These are phyloP conservation scores for Helicoverpa assulta DNA, from an alignment of 2,888 invertebrate genomes.

Conservation along the genomic window DNA sequence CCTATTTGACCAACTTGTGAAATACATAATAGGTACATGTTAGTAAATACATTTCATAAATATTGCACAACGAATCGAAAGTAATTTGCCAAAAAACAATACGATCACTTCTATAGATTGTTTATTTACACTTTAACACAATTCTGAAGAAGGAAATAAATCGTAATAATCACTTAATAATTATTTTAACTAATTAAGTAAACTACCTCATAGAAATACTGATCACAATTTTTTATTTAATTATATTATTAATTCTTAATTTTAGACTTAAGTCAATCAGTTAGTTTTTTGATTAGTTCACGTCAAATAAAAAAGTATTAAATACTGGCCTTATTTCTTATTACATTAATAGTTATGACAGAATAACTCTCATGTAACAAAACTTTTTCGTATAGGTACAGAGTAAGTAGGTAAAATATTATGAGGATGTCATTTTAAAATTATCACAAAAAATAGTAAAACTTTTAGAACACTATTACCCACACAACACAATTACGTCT, in stretches of 20 bases:
- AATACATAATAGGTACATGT: slow-evolving; percentile 27
- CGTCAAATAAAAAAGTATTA: background rate
- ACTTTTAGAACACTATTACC: background rate
- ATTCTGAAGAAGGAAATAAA: slow-evolving; percentile 7
- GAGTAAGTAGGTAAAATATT: background rate
- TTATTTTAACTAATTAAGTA: background rate
- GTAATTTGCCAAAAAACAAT: slow-evolving; percentile 35
- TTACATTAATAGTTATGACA: background rate
- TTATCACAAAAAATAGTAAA: slow-evolving; percentile 8
- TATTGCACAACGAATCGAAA: slow-evolving; percentile 56
- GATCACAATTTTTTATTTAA: background rate
- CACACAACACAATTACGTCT: slow-evolving; percentile 7
- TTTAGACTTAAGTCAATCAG: background rate
- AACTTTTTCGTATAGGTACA: background rate
- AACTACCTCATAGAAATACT: background rate
- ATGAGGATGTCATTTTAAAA: background rate
- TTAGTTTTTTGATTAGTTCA: background rate
- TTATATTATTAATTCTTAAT: background rate
- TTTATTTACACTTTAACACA: background rate
- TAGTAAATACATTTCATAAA: slow-evolving; percentile 41
- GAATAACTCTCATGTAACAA: background rate
- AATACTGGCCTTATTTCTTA: background rate
- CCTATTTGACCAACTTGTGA: slow-evolving; percentile 14
- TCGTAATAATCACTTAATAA: background rate
- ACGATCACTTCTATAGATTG: slow-evolving; percentile 3